Conservation (phyloP, 2,888 invertebrate genomes). For the Tribolium freemani region DNA sequence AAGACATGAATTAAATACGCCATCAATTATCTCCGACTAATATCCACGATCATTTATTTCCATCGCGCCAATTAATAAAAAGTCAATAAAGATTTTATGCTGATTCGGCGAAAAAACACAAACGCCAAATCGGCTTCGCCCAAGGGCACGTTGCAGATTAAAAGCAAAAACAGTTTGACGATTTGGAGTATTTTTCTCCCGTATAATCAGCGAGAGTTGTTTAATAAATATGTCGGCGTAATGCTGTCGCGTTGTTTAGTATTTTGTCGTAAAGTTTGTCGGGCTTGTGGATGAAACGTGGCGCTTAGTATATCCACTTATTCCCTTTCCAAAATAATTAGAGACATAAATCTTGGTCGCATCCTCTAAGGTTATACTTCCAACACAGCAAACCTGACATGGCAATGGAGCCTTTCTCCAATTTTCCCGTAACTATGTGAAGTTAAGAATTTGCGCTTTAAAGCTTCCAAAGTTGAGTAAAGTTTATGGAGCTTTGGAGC, state of each 20-base stretch:
- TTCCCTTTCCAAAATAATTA: slow-evolving; percentile 28
- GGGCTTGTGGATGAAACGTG: neutral
- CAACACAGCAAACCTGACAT: neutral
- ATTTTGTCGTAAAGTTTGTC: neutral
- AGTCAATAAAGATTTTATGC: neutral
- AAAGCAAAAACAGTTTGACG: too few species aligned
- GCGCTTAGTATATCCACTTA: neutral
- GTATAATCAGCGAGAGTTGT: neutral
- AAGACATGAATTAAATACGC: slow-evolving; percentile 8
- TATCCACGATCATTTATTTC: neutral
- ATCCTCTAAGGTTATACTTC: slow-evolving; percentile 21
- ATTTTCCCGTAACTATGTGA: slow-evolving; percentile 35
- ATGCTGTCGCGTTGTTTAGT: neutral
- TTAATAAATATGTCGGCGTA: neutral
- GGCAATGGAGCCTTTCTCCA: slow-evolving; percentile 26
- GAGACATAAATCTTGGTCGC: slow-evolving; percentile 31
- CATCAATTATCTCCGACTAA: neutral
- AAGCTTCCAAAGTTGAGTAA: slow-evolving; percentile 30
- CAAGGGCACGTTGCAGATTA: too few species aligned
- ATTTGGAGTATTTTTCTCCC: too few species aligned
- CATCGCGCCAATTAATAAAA: neutral
- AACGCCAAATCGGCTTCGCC: neutral
- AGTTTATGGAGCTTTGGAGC: slow-evolving; percentile 35
- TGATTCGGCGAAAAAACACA: neutral
- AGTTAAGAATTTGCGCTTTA: slow-evolving; percentile 42